These are phyloP conservation scores for Scatophagus argus DNA, from an alignment of 2,113 vertebrate genomes.

Conservation along the genomic window DNA sequence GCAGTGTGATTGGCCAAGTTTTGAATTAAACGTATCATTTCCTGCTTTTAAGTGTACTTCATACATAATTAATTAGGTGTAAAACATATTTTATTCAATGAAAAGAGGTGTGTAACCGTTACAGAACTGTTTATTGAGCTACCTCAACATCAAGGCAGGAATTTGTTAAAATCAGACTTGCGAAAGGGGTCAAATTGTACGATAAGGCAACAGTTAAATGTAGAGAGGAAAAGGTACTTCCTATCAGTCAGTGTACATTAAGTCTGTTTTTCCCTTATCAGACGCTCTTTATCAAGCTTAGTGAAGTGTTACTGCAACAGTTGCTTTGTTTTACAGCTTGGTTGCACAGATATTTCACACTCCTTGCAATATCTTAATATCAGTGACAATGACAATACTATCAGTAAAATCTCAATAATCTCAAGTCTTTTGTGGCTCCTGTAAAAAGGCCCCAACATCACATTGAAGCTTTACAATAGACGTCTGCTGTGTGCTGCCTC, in stretches of 20 bases:
- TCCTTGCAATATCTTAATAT: conserved; percentile 65
- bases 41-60: conserved; percentile 20
- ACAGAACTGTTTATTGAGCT: not conserved
- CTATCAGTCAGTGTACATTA: not conserved
- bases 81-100: conserved; percentile 24
- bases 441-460: conserved; percentile 68
- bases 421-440: conserved; percentile 68
- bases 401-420: conserved; percentile 74
- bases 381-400: conserved; percentile 58
- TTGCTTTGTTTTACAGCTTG: conserved; percentile 62
- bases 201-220: not conserved
- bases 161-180: conserved; percentile 2
- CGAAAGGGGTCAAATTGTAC: not conserved
- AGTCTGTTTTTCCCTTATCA: conserved; percentile 40
- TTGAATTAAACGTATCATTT: conserved; percentile 34
- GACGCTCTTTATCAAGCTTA: conserved; percentile 21
- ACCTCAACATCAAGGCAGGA: not conserved
- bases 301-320: conserved; percentile 43
- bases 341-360: conserved; percentile 63
- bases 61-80: conserved; percentile 33
- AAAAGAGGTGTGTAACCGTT: not conserved
- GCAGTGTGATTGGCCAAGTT: conserved; percentile 6
- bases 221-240: not conserved
- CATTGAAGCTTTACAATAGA: conserved; percentile 64
- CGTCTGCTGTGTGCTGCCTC: conserved; percentile 54